Evolutionary conservation across 2,113 vertebrate genomes (phyloP).

Genomic region (Mormyrus lacerda): DNA sequence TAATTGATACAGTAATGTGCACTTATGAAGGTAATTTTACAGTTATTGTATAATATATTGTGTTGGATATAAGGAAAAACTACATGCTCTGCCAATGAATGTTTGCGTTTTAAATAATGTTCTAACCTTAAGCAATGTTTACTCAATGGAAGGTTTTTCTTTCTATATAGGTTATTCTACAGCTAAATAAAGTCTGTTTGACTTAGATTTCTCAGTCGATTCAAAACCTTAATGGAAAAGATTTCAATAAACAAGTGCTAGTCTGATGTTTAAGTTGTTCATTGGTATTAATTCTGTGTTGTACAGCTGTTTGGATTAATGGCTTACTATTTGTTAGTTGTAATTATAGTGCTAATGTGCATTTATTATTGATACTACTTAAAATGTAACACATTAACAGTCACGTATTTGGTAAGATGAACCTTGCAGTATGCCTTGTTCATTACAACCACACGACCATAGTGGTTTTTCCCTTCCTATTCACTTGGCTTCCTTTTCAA

Average conservation of each 20-base stretch:
- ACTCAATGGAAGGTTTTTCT: no score
- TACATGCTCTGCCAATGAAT: no score
- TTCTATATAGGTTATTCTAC: no score
- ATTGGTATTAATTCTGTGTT: neutral
- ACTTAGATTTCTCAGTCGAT: neutral
- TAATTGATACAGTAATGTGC: no score
- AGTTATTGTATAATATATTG: no score
- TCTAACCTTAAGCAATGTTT: no score
- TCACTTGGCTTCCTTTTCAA: neutral
- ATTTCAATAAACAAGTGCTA: neutral
- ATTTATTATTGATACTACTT: neutral
- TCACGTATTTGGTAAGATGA: neutral
- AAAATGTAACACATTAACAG: neutral
- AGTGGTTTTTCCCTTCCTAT: neutral
- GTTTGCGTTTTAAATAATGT: no score
- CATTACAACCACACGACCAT: neutral
- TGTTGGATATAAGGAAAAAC: no score
- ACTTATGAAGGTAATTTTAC: no score
- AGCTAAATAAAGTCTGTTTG: no score
- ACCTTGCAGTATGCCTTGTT: neutral
- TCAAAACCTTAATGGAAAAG: neutral
- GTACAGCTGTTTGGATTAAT: neutral
- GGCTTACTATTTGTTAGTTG: neutral
- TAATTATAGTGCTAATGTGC: neutral
- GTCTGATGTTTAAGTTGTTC: neutral